Percentiles rank a stretch among this genome's conserved stretches.
These are phyloP conservation scores for Drosophila picticornis DNA, from an alignment of 2,888 invertebrate species.

Conservation along the genomic window DNA sequence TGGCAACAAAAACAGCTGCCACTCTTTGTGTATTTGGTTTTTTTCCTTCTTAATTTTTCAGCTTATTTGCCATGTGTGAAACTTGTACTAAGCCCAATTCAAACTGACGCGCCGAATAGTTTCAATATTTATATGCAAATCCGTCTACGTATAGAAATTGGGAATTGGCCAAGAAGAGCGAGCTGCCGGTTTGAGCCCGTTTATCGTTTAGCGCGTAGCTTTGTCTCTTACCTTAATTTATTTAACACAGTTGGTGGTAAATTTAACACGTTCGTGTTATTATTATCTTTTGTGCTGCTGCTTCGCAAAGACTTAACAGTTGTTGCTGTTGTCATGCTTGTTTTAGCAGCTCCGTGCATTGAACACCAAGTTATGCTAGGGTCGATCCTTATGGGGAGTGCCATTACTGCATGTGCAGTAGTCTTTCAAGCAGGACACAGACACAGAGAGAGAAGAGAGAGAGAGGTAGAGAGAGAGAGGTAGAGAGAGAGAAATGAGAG, in stretches of 20 bases:
- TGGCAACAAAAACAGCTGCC: conserved; percentile 1
- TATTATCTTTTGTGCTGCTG: conserved; percentile 34
- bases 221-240: conserved; percentile 61
- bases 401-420: conserved; percentile 17
- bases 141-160: conserved; percentile 42
- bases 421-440: conserved; percentile 1
- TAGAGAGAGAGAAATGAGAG: not conserved
- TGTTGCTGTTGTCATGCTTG: conserved; percentile 21
- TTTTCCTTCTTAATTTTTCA: conserved; percentile 7
- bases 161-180: conserved; percentile 42
- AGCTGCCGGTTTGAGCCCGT: conserved; percentile 5
- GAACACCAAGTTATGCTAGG: conserved; percentile 39
- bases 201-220: not conserved
- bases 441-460: conserved; percentile 6
- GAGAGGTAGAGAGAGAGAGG: conserved; percentile 3
- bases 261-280: conserved; percentile 68
- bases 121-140: conserved; percentile 74
- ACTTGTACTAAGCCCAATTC: conserved; percentile 47
- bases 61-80: conserved; percentile 38
- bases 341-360: conserved; percentile 52
- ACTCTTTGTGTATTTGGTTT: conserved; percentile 29
- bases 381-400: conserved; percentile 48
- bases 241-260: conserved; percentile 79
- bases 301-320: conserved; percentile 21
- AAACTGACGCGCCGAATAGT: conserved; percentile 38